Evolutionary conservation across 2,888 invertebrate species (phyloP).

Genomic region (Cheiracanthium punctorium): DNA sequence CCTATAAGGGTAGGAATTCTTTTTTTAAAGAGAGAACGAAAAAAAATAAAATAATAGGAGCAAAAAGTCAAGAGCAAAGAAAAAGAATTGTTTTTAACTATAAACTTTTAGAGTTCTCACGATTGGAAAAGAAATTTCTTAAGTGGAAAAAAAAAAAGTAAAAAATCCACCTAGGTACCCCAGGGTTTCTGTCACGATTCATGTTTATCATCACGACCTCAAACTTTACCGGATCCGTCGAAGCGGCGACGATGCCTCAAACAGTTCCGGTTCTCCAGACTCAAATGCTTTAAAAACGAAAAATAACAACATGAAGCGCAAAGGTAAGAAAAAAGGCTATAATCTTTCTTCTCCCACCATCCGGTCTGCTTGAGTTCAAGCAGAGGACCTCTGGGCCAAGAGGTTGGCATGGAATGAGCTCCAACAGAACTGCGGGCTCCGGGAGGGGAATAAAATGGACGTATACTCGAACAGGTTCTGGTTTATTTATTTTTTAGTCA

Average conservation of each 20-base stretch:
- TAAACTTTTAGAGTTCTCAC: too few species aligned
- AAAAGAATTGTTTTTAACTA: too few species aligned
- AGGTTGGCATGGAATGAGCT: constrained; percentile 13
- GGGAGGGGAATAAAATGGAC: not conserved
- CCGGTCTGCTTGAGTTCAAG: constrained; percentile 30
- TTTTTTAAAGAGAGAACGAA: too few species aligned
- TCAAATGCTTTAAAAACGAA: not conserved
- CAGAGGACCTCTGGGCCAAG: constrained; percentile 14
- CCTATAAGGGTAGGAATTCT: too few species aligned
- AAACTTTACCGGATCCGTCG: constrained; percentile 24
- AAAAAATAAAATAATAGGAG: too few species aligned
- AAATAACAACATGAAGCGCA: not conserved
- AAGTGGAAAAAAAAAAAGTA: too few species aligned
- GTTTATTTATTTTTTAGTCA: too few species aligned
- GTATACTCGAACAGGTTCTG: constrained; percentile 20
- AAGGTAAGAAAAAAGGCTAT: constrained; percentile 20
- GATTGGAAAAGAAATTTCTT: too few species aligned
- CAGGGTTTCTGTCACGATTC: not conserved
- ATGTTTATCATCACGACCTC: constrained; percentile 18
- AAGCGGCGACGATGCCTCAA: not conserved
- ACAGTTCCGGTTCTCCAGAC: constrained; percentile 26
- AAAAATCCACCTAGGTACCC: too few species aligned
- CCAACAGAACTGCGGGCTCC: not conserved
- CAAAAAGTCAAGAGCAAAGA: too few species aligned
- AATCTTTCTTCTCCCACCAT: constrained; percentile 37